Base-by-base conservation (phyloP, 1,140 invertebrate species). In the Pseudomyrmex pallidus region DNA sequence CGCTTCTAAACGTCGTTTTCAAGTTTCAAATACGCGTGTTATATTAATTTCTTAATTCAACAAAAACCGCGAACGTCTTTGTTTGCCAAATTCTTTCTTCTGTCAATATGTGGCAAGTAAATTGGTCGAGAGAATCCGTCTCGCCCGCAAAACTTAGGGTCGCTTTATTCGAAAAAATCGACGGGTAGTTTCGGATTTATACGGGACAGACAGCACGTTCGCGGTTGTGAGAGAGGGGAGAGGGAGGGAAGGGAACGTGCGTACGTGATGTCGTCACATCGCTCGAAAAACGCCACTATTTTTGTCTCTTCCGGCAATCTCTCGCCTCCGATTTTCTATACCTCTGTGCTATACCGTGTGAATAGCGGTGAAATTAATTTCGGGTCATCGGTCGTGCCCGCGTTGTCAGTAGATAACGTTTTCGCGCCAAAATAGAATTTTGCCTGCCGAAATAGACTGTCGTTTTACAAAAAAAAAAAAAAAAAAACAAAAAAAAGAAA, bases 201-300 rank as follows among this genome's bases (percentile, higher is more conserved):
- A 56, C 61, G 67, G 15, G 54, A 46, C 64, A 67, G 83, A 70
- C 66, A 67, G 74, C 83, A 84, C 83, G 74, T 84, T 78, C 64
- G 64, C 62, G n/a, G 83, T 22, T 44, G 46, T 59, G 44, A n/a
- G n/a, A n/a, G n/a, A n/a, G n/a, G n/a, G n/a, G n/a, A n/a, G n/a
- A n/a, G n/a, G 25, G 25, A 0, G 25, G 25, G 20, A 1, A 1
- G 22, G 57, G 63, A 78, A 61, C 46, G 61, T 50, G 54, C 52
- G 68, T 74, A 82, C 78, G 84, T 82, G 83, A 82, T 78, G 61
- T 48, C 80, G 78, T 85, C 50, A 54, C 59, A 52, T 64, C 61
- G 72, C 22, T 57, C 61, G 61, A 66, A 74, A 76, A 85, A 85
- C 64, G 80, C 72, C 78, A 46, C 70, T 64, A 78, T 67, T 85